A percentile compares a stretch with the other conserved stretches of the same genome.
These are phyloP conservation scores for Drosophila kokeensis DNA, from an alignment of 2,888 invertebrate genomes.

Conservation along the genomic window DNA sequence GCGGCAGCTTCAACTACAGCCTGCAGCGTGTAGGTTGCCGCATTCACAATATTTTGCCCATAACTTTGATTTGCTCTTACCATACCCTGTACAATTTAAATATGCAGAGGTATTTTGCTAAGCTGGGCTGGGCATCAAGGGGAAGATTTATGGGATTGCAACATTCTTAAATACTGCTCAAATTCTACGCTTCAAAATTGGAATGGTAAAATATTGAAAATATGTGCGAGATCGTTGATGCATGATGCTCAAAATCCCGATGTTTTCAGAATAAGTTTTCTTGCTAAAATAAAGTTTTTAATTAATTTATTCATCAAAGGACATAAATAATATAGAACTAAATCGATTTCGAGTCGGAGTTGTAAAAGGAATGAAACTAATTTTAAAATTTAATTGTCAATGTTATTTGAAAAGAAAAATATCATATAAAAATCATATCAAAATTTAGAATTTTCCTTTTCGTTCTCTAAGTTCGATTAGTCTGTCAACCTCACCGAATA, in stretches of 20 bases:
- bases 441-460: background rate
- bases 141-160: background rate
- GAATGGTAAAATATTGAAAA: background rate
- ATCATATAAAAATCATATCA: background rate
- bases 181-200: background rate
- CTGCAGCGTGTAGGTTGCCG: slow-evolving; percentile 48
- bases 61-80: slow-evolving; percentile 56
- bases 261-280: background rate
- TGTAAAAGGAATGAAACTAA: background rate
- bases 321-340: background rate
- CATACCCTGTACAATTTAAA: slow-evolving; percentile 42
- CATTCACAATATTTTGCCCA: slow-evolving; percentile 59
- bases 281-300: background rate
- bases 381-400: background rate
- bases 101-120: background rate
- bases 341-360: background rate
- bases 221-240: fast-evolving
- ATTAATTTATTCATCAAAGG: fast-evolving
- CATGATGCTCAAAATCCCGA: background rate
- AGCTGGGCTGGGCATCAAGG: background rate
- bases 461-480: background rate
- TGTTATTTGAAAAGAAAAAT: background rate
- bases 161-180: background rate
- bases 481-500: background rate
- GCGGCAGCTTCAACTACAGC: slow-evolving; percentile 53